Base-by-base conservation (phyloP, 2,113 vertebrate species). In the Formicarius rufipectus region DNA sequence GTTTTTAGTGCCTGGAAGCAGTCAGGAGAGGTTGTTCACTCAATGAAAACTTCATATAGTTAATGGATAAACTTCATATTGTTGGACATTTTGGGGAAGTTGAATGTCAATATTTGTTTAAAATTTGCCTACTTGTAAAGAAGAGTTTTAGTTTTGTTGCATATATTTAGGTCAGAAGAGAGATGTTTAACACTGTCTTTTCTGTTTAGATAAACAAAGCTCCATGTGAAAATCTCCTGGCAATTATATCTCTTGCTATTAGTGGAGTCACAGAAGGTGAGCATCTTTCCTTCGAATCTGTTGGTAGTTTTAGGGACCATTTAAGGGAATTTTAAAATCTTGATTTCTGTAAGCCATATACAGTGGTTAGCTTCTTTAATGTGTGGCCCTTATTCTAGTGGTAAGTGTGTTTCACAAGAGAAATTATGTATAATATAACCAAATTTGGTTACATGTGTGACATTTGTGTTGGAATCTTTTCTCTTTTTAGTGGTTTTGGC, bases 231-330 rank as follows among this genome's bases (percentile, higher is more conserved):
- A 99, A 99, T 68, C 99, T 99, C 80, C 97, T 99, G 96, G 97
- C 99, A 93, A 98, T 99, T 93, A 99, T 99, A 97, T 99, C 98
- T 90, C 98, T 99, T 97, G 99, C 99, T 93, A 99, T 99, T 96
- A 98, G 96, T 96, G 98, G 98, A 67, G 99, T 99, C 40, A 99
- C 99, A 93, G 99, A 99, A 98, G 99, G 99, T 99, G 92, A 98
- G 97, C 91, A 17, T 52, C 42, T 84, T 58, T 87, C 62, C 95
- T 56, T 88, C 23, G 25, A 53, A 94, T 84, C 4, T 64, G 0
- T 56, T 86, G 47, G 12, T 20, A 45, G 15, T n/a, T 85, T 92
- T 53, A 66, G 22, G 42, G n/a, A 49, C 18, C 9, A 8, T 33
- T 78, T 64, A 47, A 44, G 37, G 49, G 20, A 45, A 40, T 53